A percentile compares a stretch with the other conserved stretches of the same genome.
Conservation (phyloP, 2,797 vertebrate species). For the Paramormyrops hopkinsi region DNA sequence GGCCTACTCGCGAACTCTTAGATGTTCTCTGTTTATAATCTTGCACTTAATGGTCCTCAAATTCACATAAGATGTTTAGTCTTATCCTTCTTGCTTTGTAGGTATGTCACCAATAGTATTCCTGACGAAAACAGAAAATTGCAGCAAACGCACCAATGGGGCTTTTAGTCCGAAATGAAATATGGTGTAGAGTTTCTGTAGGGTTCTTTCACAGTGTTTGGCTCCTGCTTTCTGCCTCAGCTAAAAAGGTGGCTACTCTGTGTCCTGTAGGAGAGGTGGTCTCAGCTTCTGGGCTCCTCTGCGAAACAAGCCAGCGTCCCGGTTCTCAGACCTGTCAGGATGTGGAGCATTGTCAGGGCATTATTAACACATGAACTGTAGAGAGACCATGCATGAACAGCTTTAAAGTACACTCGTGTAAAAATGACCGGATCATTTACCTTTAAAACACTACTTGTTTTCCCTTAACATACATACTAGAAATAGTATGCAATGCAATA, state of each 20-base stretch:
- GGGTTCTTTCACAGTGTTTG: constrained; percentile 18
- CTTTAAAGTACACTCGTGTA: background rate
- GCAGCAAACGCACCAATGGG: background rate
- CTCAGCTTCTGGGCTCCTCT: constrained; percentile 39
- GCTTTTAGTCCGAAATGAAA: background rate
- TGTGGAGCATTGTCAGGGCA: background rate
- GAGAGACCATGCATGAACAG: background rate
- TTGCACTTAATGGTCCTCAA: constrained; percentile 11
- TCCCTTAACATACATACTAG: background rate
- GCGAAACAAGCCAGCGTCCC: constrained; percentile 38
- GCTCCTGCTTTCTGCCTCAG: constrained; percentile 23
- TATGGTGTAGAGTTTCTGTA: background rate
- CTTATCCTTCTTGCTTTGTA: background rate
- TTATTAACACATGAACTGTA: background rate
- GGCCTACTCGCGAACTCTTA: background rate
- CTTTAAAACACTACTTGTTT: background rate
- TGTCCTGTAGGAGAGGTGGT: constrained; percentile 31
- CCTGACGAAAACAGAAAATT: background rate
- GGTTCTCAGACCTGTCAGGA: constrained; percentile 44
- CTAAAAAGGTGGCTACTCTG: constrained; percentile 34
- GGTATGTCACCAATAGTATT: background rate
- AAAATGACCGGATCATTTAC: background rate
- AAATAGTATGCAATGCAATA: background rate
- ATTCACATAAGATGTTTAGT: background rate
- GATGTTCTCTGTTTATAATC: background rate